Conservation (phyloP, 1,140 invertebrate species). For the Polyergus mexicanus region DNA sequence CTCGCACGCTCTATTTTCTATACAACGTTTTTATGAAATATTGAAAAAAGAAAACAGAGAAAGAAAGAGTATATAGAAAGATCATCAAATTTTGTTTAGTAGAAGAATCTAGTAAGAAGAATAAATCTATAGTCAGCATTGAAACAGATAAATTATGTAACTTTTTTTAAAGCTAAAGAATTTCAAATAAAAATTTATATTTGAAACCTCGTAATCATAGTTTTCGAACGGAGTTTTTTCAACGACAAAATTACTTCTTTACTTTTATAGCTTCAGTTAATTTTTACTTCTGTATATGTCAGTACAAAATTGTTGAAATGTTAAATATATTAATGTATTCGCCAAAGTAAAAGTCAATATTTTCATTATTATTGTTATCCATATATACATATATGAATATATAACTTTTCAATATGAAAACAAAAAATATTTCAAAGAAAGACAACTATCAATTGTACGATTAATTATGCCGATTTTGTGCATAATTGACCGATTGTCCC, state of each 20-base stretch:
- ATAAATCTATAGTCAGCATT: not conserved
- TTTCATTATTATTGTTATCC: too few relatives aligned
- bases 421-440: not conserved
- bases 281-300: not conserved
- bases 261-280: too few relatives aligned
- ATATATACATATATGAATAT: not conserved
- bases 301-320: not conserved
- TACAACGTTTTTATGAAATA: not conserved
- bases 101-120: conserved; percentile 8
- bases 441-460: not conserved
- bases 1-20: not conserved
- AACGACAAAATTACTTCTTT: not conserved
- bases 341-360: too few relatives aligned
- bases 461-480: not conserved
- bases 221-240: too few relatives aligned
- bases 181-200: not conserved
- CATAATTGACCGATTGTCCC: conserved; percentile 16
- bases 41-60: not conserved
- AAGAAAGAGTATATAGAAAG: not conserved
- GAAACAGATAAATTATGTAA: not conserved
- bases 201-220: not conserved
- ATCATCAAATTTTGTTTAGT: not conserved
- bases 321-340: too few relatives aligned
- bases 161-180: not conserved
- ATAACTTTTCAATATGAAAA: not conserved